These are phyloP conservation scores for Psammodynastes pulverulentus DNA, from an alignment of 2,113 vertebrate species.

Conservation along the genomic window DNA sequence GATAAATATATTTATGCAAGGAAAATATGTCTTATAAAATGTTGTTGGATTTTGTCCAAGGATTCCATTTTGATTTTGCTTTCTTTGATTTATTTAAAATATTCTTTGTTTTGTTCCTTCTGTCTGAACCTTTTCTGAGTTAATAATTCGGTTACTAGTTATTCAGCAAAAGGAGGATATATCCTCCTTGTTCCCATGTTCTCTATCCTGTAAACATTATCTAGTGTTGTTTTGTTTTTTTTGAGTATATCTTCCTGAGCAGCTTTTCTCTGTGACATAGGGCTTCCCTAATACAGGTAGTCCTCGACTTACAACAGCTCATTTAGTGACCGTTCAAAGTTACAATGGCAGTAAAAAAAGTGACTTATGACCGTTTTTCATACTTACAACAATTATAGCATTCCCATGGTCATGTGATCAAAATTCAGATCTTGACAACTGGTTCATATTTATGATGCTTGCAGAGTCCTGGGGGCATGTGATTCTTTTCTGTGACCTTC, in stretches of 20 bases:
- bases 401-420: no score
- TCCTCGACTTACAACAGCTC: no score
- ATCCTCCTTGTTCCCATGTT: neutral
- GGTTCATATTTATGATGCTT: no score
- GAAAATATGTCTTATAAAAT: neutral
- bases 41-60: neutral
- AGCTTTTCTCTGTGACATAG: neutral
- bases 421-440: no score
- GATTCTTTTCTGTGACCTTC: no score
- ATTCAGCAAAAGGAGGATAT: neutral
- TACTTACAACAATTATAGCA: no score
- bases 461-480: no score
- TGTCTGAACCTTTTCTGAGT: constrained; percentile 11
- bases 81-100: constrained; percentile 1
- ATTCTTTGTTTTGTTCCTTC: constrained; percentile 10
- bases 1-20: neutral
- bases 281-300: neutral
- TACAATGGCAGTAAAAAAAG: no score
- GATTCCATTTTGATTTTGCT: neutral
- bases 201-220: neutral
- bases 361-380: no score
- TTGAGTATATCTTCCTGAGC: neutral
- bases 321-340: no score
- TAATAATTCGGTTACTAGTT: neutral
- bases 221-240: neutral